A percentile compares a stretch with the other conserved stretches of the same genome.
Conservation (phyloP, 1,140 invertebrate species). For the Propsilocerus akamusi region DNA sequence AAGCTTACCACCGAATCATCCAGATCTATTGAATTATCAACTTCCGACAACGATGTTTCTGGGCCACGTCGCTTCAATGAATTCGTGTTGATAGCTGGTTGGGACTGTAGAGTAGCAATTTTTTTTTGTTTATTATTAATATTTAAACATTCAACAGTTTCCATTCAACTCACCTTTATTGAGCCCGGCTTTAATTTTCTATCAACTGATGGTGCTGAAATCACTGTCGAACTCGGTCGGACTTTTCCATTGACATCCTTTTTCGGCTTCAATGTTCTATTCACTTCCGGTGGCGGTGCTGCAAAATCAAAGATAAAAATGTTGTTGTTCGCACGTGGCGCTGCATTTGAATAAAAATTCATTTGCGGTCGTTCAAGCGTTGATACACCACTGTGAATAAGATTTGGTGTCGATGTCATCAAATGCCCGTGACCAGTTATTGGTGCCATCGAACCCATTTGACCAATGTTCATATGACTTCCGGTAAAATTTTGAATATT, state of each 20-base stretch:
- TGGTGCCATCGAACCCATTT: constrained; percentile 13
- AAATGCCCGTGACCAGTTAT: constrained; percentile 18
- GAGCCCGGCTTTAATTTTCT: constrained; percentile 21
- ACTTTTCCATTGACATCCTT: constrained; percentile 36
- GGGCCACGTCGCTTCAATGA: constrained; percentile 14
- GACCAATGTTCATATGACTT: constrained; percentile 14
- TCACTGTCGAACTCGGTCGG: too few relatives aligned
- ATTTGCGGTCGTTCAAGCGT: constrained; percentile 19
- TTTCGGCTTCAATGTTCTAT: constrained; percentile 61
- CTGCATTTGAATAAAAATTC: constrained; percentile 56
- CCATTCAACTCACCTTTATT: constrained; percentile 13
- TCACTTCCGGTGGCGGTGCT: constrained; percentile 43
- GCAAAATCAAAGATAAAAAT: constrained; percentile 34
- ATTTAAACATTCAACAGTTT: background rate
- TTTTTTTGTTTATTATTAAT: background rate
- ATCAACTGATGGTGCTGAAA: constrained; percentile 22
- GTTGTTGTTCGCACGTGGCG: constrained; percentile 36
- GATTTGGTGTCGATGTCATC: constrained; percentile 18
- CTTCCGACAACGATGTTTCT: background rate
- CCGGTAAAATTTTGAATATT: constrained; percentile 26
- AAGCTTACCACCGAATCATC: background rate
- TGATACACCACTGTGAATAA: constrained; percentile 11
- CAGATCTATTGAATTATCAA: background rate
- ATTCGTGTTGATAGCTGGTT: background rate
- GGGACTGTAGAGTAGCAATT: background rate